Base-by-base conservation (phyloP, 2,797 vertebrate species). In the Aplochiton taeniatus region DNA sequence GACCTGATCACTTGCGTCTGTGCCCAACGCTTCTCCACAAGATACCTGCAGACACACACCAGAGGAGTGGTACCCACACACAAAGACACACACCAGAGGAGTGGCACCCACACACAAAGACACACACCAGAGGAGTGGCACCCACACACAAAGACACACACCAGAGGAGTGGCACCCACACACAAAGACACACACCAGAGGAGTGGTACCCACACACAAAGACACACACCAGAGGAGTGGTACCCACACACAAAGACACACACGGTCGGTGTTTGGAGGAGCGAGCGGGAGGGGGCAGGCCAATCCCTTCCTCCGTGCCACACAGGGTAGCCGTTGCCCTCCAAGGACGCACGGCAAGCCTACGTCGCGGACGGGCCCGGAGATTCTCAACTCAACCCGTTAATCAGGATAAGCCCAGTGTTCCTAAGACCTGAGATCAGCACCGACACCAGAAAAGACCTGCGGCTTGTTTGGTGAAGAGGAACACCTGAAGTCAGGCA, bases 271-370 rank as follows among this genome's bases (percentile, higher is more conserved):
- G 61, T 53, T 45, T n/a, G 64, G 66, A 70, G 51, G 65, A 69
- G 66, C 50, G 60, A 64, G 18, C 57, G 61, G 55, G 65, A 52
- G 54, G 55, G 59, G 51, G 45, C 4, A 59, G 69, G 55, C 68
- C 65, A 67, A 59, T 75, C 61, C 45, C 59, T 12, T 55, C 12
- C 46, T 12, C 31, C 31, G 31, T 6, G 31, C 31, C 31, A 46
- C 64, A 86, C 70, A 85, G 83, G 67, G 65, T 76, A 13, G 57
- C 72, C 71, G 79, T 85, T 85, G 77, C 85, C 51, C 65, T 48
- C 53, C 20, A 61, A 9, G 1, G 10, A 52, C 44, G 51, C 42
- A 17, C 68, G 1, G 14, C 4, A 11, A 31, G 58, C 53, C 45
- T 66, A 45, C 16, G 52, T n/a, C 11, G 17, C 54, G 16, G 72